These are phyloP conservation scores for Pheosia tremula DNA, from an alignment of 2,888 invertebrate species.

Conservation along the genomic window DNA sequence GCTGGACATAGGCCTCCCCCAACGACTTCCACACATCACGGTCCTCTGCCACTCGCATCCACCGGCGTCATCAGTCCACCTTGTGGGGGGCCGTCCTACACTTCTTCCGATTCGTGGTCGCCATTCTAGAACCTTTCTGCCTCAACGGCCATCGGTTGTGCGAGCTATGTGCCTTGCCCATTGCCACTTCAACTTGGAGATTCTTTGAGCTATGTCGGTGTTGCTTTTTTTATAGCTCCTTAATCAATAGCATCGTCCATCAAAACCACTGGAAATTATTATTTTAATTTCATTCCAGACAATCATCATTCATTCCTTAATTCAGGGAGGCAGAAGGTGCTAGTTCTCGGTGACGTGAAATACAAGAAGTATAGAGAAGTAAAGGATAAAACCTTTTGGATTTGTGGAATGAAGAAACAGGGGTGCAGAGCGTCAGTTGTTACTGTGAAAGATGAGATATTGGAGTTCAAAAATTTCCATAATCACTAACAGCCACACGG, in stretches of 20 bases:
- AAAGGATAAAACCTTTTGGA: conserved; percentile 26
- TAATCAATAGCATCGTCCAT: not conserved
- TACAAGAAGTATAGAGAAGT: conserved; percentile 20
- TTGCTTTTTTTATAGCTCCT: too few relatives aligned
- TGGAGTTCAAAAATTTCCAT: conserved; percentile 40
- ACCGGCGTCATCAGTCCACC: too few relatives aligned
- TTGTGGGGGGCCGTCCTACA: too few relatives aligned
- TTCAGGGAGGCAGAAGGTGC: conserved; percentile 9
- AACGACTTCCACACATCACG: too few relatives aligned
- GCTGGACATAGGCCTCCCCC: too few relatives aligned
- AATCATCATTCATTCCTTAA: conserved; percentile 23
- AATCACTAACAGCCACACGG: conserved; percentile 21
- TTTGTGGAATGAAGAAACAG: conserved; percentile 38
- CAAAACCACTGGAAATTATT: not conserved
- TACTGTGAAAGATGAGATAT: conserved; percentile 33
- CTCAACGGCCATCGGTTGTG: too few relatives aligned
- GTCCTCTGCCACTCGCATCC: too few relatives aligned
- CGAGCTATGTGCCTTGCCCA: too few relatives aligned
- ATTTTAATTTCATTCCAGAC: conserved; percentile 17
- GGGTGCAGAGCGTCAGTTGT: conserved; percentile 48
- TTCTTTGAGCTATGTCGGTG: too few relatives aligned
- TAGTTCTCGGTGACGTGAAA: conserved; percentile 26
- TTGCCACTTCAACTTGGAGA: too few relatives aligned
- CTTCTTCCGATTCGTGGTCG: too few relatives aligned
- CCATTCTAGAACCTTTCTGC: too few relatives aligned